Evolutionary conservation across 2,797 vertebrate genomes (phyloP).

Genomic region (Clamator glandarius): DNA sequence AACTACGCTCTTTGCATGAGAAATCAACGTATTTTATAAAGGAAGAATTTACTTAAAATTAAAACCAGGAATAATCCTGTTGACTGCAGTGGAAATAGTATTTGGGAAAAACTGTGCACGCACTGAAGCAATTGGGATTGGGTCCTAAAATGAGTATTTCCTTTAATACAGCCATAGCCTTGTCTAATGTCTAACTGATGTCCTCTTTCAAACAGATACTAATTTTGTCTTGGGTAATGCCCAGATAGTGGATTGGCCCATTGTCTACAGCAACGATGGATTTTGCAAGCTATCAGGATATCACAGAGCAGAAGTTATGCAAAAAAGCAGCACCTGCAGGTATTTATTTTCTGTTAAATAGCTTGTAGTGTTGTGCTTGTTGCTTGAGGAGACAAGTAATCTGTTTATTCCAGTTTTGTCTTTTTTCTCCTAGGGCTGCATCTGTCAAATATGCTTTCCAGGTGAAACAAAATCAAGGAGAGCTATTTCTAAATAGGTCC

Average conservation of each 20-base stretch:
- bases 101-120: background rate
- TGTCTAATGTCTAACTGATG: constrained; percentile 27
- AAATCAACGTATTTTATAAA: background rate
- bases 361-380: constrained; percentile 40
- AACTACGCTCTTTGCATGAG: background rate
- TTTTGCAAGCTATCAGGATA: constrained; percentile 96
- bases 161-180: background rate
- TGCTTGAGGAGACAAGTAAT: constrained; percentile 21
- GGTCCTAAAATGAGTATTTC: background rate
- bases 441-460: constrained; percentile 45
- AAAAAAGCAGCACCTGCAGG: constrained; percentile 98
- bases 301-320: constrained; percentile 97
- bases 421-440: background rate
- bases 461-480: constrained; percentile 36
- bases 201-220: constrained; percentile 86
- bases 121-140: background rate
- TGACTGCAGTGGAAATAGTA: background rate
- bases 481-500: background rate
- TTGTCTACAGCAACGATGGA: constrained; percentile 97
- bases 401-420: constrained; percentile 42
- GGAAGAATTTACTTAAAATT: background rate
- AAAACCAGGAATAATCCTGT: background rate
- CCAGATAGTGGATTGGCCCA: constrained; percentile 97
- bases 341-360: constrained; percentile 74
- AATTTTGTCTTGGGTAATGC: constrained; percentile 97